Conservation (phyloP, 2,797 vertebrate genomes). For the Microctenopoma lineatum region DNA sequence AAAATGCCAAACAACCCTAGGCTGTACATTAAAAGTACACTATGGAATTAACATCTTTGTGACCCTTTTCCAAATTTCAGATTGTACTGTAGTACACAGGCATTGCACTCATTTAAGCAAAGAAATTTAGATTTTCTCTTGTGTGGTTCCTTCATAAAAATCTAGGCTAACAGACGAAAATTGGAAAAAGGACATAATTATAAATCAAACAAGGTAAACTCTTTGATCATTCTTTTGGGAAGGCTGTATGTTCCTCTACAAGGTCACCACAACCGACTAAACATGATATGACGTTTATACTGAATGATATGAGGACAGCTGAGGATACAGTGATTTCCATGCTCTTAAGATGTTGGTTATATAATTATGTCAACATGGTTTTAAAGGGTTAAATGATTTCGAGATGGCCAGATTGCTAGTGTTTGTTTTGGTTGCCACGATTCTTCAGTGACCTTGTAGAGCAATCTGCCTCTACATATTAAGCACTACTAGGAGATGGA, state of each 20-base stretch:
- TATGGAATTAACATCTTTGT: conserved; percentile 75
- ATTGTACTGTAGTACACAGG: conserved; percentile 82
- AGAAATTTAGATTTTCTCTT: conserved; percentile 72
- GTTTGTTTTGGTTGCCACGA: conserved; percentile 63
- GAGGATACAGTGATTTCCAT: conserved; percentile 65
- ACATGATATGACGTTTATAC: conserved; percentile 72
- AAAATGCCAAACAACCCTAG: conserved; percentile 77
- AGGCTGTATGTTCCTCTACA: conserved; percentile 79
- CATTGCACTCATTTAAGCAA: conserved; percentile 79
- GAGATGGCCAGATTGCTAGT: conserved; percentile 72
- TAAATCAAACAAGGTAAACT: conserved; percentile 51
- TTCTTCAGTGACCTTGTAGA: conserved; percentile 80
- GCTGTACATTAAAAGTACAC: conserved; percentile 73
- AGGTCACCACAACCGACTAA: conserved; percentile 71
- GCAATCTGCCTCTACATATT: conserved; percentile 69
- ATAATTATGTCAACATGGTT: conserved; percentile 66
- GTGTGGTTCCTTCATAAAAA: conserved; percentile 84
- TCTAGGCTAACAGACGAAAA: conserved; percentile 73
- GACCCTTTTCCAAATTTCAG: conserved; percentile 75
- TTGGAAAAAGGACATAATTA: conserved; percentile 11
- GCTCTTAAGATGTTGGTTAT: conserved; percentile 70
- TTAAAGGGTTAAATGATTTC: conserved; percentile 81
- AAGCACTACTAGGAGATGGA: conserved; percentile 82
- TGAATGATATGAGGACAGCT: conserved; percentile 68
- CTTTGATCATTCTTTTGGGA: conserved; percentile 82